Evolutionary conservation across 1,140 invertebrate genomes (phyloP), one percentile per base, ranked within the genome.

Genomic region (Globodera ellingtonae): DNA sequence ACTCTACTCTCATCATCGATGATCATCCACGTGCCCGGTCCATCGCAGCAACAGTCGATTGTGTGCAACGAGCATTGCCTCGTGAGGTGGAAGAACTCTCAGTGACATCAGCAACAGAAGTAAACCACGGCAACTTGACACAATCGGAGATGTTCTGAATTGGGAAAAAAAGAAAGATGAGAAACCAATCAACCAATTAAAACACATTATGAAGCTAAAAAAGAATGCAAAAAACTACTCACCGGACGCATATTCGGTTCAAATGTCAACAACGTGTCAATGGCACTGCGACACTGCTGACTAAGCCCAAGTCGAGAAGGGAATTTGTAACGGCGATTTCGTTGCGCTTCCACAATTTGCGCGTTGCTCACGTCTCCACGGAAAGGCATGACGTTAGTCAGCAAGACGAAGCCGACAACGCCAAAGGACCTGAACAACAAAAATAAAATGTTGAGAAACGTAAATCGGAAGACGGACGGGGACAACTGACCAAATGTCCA

Each of bases 381-480:
- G 72, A 84, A 83, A 6, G 82, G 82, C 82, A 83, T 83, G 24
- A 50, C 56, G 71, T 84, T 84, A 7, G 82, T 83, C 18, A 83
- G 21, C 71, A 83, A 67, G 7, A 83, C 78, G 72, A 79, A 83
- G 10, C 72, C 83, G 35, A 83, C 46, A 46, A 84, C 79, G 21
- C 83, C 82, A 65, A 84, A 66, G 18, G 83, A 84, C 80, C 80
- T 81, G 35, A 35, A 82, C 21, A 24, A 24, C 0, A 24, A 62
- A 62, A 72, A n/a, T n/a, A n/a, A n/a, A 75, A 72, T 75, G 5
- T 56, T 21, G n/a, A 78, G 24, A 79, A 80, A 9, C 9, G 44
- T 13, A 48, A 35, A 72, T 67, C 44, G 6, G 3, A 44, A 47
- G 21, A 24, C 13, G 52, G 81, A 78, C 35, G 24, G 24, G n/a